phyloP scores from a whole-genome alignment of 2,888 invertebrate species.

The Philopedon plagiatum region DNA sequence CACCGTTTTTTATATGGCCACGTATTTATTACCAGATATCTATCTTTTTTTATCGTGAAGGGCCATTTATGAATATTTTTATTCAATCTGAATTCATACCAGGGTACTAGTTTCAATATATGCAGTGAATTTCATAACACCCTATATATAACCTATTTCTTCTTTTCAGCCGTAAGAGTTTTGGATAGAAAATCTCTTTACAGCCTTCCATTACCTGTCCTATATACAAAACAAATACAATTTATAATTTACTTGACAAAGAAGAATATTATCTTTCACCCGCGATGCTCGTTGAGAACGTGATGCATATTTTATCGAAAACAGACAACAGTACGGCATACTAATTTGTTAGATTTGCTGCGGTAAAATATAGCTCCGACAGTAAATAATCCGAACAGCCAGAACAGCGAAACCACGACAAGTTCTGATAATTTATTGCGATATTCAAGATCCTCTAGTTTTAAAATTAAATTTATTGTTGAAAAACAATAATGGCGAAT shows the following conservation, averaged over 20 bases:
- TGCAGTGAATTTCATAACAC: no score
- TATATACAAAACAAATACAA: constrained; percentile 10
- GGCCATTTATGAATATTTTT: no score
- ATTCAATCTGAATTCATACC: no score
- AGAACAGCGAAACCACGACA: constrained; percentile 40
- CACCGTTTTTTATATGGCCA: no score
- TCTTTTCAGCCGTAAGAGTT: no score
- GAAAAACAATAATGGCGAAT: neutral
- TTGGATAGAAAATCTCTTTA: no score
- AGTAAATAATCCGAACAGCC: constrained; percentile 47
- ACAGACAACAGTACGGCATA: constrained; percentile 47
- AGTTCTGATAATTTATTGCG: constrained; percentile 39
- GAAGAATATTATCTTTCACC: constrained; percentile 16
- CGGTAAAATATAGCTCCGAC: constrained; percentile 43
- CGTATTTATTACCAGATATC: no score
- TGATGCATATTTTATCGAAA: constrained; percentile 50
- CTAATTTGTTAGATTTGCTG: constrained; percentile 48
- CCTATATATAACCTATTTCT: no score
- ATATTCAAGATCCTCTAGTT: constrained; percentile 20
- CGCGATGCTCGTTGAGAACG: constrained; percentile 29
- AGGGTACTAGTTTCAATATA: no score
- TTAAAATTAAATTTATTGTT: constrained; percentile 12
- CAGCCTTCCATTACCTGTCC: neutral
- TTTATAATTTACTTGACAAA: constrained; percentile 2
- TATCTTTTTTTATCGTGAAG: no score